phyloP scores from a whole-genome alignment of 2,888 invertebrate species.

The Drosophila prolongata region DNA sequence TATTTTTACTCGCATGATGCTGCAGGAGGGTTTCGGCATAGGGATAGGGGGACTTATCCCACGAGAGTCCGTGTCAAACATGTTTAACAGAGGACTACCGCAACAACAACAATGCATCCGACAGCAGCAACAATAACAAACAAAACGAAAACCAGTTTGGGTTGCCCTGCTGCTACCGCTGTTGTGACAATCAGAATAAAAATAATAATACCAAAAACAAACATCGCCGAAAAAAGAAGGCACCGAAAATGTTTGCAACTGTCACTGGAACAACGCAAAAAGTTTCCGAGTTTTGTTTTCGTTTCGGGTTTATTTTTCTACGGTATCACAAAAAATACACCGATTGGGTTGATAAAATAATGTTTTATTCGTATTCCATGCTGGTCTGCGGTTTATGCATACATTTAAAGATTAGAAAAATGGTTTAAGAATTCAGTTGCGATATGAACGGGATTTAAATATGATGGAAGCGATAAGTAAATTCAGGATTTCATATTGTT shows the following conservation, averaged over 20 bases:
- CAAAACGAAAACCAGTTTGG: slow-evolving; percentile 53
- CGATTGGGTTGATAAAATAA: slow-evolving; percentile 38
- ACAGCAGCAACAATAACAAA: slow-evolving; percentile 62
- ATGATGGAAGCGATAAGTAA: not conserved
- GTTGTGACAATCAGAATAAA: slow-evolving; percentile 69
- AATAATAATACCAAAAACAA: slow-evolving; percentile 58
- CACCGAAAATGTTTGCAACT: slow-evolving; percentile 70
- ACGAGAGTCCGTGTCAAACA: slow-evolving; percentile 74
- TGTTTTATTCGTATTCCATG: slow-evolving; percentile 14
- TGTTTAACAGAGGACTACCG: slow-evolving; percentile 73
- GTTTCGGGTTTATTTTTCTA: slow-evolving; percentile 23
- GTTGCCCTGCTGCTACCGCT: slow-evolving; percentile 4
- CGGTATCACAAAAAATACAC: slow-evolving; percentile 14
- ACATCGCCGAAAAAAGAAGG: slow-evolving; percentile 42
- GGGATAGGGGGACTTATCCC: slow-evolving; percentile 54
- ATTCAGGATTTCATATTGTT: not conserved
- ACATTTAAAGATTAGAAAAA: slow-evolving; percentile 44
- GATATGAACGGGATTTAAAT: not conserved
- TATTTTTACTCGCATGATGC: slow-evolving; percentile 53
- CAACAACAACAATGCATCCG: slow-evolving; percentile 62
- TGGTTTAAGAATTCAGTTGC: slow-evolving; percentile 6
- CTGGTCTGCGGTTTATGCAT: slow-evolving; percentile 35
- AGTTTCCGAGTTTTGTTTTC: slow-evolving; percentile 13
- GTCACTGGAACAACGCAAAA: slow-evolving; percentile 48
- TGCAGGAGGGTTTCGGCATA: slow-evolving; percentile 12